Percentiles rank a stretch among this genome's conserved stretches.
Conservation (phyloP, 2,888 invertebrate species). For the Eucriotettix oculatus region DNA sequence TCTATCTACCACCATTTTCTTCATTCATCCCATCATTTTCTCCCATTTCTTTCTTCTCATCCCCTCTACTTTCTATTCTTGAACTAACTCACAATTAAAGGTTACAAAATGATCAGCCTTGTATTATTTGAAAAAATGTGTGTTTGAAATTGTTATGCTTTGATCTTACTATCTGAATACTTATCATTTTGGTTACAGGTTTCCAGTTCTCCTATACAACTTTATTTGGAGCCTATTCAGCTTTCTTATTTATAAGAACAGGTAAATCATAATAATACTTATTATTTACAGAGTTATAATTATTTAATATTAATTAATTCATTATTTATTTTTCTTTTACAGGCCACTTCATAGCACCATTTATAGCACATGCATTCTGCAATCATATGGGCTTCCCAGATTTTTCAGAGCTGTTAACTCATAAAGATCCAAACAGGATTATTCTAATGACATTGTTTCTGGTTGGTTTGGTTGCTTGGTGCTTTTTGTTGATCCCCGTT, state of each 20-base stretch:
- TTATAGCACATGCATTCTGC: slow-evolving; percentile 84
- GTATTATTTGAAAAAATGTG: too few relatives aligned
- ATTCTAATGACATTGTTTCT: slow-evolving; percentile 51
- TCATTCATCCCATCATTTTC: too few relatives aligned
- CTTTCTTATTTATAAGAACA: slow-evolving; percentile 78
- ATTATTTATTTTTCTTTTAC: slow-evolving; percentile 17
- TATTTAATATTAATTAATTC: slow-evolving; percentile 4
- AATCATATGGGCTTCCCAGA: slow-evolving; percentile 96
- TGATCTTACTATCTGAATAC: slow-evolving; percentile 2
- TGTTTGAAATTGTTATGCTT: not conserved
- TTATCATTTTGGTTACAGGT: slow-evolving; percentile 32
- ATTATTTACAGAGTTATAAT: slow-evolving; percentile 2
- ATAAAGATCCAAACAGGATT: slow-evolving; percentile 39
- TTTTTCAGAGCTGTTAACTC: slow-evolving; percentile 49
- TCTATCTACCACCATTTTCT: too few relatives aligned
- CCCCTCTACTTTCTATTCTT: too few relatives aligned
- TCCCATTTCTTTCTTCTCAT: too few relatives aligned
- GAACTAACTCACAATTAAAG: too few relatives aligned
- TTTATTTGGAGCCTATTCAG: slow-evolving; percentile 85
- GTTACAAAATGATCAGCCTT: too few relatives aligned
- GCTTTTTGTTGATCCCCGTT: slow-evolving; percentile 52
- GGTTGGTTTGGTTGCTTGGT: slow-evolving; percentile 63
- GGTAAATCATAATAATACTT: slow-evolving; percentile 27
- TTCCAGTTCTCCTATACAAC: slow-evolving; percentile 87
- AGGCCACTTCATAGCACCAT: slow-evolving; percentile 78